phyloP scores from a whole-genome alignment of 2,797 vertebrate species.

The Scleropages formosus region DNA sequence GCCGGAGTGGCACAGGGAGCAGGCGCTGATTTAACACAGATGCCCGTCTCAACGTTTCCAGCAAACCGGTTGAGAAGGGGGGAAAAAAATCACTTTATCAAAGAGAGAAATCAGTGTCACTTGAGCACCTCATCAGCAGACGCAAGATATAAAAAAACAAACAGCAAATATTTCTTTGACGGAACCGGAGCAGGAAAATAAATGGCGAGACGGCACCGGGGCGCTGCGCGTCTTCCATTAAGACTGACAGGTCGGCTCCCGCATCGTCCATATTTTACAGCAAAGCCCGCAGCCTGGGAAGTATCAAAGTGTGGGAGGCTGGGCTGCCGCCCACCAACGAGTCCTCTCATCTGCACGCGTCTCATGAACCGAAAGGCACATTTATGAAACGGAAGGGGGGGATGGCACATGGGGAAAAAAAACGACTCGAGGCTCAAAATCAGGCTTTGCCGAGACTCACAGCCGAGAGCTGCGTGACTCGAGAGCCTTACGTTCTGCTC shows the following conservation, averaged over 20 bases:
- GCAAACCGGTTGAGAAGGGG: not conserved
- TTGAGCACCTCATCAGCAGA: not conserved
- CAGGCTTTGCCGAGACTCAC: too few species aligned
- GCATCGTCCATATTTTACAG: not conserved
- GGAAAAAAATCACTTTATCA: not conserved
- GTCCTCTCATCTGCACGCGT: not conserved
- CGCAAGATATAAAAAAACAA: not conserved
- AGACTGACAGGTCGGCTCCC: not conserved
- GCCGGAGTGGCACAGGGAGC: not conserved
- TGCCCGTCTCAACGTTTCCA: not conserved
- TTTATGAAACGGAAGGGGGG: not conserved
- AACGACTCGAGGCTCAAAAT: too few species aligned
- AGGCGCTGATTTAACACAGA: too few species aligned
- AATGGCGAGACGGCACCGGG: not conserved
- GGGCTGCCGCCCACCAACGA: not conserved
- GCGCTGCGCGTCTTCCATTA: too few species aligned
- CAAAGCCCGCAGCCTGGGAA: not conserved
- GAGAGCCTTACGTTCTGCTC: too few species aligned
- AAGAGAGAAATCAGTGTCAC: slow-evolving; percentile 1
- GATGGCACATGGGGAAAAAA: too few species aligned
- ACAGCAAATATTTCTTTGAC: not conserved
- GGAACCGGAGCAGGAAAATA: not conserved
- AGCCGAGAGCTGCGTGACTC: too few species aligned
- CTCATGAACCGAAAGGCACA: too few species aligned
- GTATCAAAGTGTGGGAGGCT: not conserved